Evolutionary conservation across 2,888 invertebrate species (phyloP).

Genomic region (Cybosia mesomella): DNA sequence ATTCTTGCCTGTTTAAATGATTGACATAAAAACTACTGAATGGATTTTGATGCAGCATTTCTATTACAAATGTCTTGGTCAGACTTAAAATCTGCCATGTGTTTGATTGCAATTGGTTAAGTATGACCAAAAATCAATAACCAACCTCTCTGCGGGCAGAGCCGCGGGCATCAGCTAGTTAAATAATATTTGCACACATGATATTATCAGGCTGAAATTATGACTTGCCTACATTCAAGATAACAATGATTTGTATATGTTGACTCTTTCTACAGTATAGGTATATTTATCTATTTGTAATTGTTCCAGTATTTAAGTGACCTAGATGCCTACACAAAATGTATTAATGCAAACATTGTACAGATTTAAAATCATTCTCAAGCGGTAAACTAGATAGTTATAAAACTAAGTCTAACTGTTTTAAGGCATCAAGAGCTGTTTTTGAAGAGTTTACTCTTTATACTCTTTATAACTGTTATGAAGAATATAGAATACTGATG

Average conservation of each 20-base stretch:
- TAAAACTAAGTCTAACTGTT: neutral
- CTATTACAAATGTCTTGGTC: no score
- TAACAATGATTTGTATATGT: slow-evolving; percentile 19
- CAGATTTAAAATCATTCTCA: neutral
- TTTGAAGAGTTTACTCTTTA: neutral
- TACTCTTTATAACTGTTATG: no score
- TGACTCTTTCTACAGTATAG: neutral
- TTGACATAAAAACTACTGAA: no score
- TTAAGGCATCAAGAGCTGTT: neutral
- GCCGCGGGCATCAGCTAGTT: neutral
- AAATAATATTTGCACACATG: slow-evolving; percentile 10
- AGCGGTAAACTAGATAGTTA: neutral
- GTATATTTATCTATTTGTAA: slow-evolving; percentile 4
- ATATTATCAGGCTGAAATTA: slow-evolving; percentile 36
- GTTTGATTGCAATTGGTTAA: no score
- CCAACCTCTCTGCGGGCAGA: no score
- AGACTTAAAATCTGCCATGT: no score
- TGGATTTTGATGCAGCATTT: no score
- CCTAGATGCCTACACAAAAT: slow-evolving; percentile 8
- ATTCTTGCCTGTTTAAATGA: no score
- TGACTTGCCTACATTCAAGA: slow-evolving; percentile 23
- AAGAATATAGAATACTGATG: no score
- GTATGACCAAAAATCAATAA: no score
- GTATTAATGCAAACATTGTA: neutral
- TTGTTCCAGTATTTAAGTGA: slow-evolving; percentile 9